These are phyloP conservation scores for Menidia beryllina DNA, from an alignment of 2,113 vertebrate genomes.

Conservation along the genomic window DNA sequence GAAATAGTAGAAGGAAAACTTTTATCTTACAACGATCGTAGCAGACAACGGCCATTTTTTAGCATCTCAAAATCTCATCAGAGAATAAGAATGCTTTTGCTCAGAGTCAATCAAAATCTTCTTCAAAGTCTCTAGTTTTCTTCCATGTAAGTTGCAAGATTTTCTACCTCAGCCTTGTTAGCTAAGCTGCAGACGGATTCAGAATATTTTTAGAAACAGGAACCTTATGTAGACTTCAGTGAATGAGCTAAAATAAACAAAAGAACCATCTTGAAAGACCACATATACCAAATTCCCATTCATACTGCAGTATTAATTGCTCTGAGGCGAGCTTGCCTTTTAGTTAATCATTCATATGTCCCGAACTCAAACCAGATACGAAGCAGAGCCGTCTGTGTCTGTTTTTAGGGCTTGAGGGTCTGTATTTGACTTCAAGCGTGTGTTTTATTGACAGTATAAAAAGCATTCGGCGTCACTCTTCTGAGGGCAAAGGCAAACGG, in stretches of 20 bases:
- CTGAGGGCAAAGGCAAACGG: neutral
- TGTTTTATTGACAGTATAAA: neutral
- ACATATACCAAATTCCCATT: neutral
- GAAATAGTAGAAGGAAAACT: neutral
- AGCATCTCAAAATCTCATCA: neutral
- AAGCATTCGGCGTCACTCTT: no score
- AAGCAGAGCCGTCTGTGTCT: no score
- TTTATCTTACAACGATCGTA: neutral
- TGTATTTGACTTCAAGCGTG: neutral
- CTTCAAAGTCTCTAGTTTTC: neutral
- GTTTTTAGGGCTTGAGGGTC: no score
- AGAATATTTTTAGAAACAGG: neutral
- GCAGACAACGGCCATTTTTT: neutral
- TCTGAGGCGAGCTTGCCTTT: neutral
- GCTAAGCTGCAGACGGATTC: neutral
- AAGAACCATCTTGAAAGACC: no score
- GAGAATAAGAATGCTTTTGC: no score
- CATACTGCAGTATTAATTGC: neutral
- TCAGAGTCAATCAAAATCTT: no score
- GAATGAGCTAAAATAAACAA: neutral
- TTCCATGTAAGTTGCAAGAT: neutral
- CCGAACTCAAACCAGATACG: neutral
- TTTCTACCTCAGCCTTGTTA: no score
- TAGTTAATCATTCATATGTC: neutral
- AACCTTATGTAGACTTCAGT: neutral